Conservation (phyloP, 2,888 invertebrate species). For the Cephus spinipes region DNA sequence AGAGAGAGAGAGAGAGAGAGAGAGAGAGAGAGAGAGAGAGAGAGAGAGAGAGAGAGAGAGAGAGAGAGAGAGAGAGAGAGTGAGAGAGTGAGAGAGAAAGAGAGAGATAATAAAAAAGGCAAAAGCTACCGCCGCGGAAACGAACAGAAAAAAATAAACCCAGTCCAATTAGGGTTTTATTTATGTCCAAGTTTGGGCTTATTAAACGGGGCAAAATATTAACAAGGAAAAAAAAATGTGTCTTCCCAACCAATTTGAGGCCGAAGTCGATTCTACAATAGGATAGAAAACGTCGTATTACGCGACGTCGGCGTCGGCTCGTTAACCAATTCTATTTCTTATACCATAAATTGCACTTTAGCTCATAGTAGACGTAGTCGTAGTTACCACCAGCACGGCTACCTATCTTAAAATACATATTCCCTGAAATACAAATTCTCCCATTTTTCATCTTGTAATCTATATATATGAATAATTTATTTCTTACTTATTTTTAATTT, state of each 20-base stretch:
- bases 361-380: not conserved
- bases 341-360: constrained; percentile 48
- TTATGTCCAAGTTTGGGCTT: constrained; percentile 39
- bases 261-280: constrained; percentile 37
- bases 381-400: not conserved
- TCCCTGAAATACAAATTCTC: constrained; percentile 1
- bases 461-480: not conserved
- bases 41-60: not conserved
- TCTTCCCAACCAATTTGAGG: constrained; percentile 39
- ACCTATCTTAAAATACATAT: not conserved
- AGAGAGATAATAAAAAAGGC: constrained; percentile 6
- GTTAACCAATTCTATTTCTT: constrained; percentile 48
- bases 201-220: constrained; percentile 50
- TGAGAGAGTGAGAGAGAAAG: not conserved
- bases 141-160: constrained; percentile 42
- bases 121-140: constrained; percentile 5
- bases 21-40: not conserved
- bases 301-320: constrained; percentile 37
- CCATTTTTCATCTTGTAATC: not conserved
- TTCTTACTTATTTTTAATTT: not conserved
- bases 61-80: too few relatives aligned
- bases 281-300: constrained; percentile 42
- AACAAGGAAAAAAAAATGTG: constrained; percentile 33
- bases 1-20: too few relatives aligned
- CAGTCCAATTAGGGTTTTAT: constrained; percentile 49